Conservation (phyloP, 2,113 vertebrate species). For the Ictalurus furcatus region DNA sequence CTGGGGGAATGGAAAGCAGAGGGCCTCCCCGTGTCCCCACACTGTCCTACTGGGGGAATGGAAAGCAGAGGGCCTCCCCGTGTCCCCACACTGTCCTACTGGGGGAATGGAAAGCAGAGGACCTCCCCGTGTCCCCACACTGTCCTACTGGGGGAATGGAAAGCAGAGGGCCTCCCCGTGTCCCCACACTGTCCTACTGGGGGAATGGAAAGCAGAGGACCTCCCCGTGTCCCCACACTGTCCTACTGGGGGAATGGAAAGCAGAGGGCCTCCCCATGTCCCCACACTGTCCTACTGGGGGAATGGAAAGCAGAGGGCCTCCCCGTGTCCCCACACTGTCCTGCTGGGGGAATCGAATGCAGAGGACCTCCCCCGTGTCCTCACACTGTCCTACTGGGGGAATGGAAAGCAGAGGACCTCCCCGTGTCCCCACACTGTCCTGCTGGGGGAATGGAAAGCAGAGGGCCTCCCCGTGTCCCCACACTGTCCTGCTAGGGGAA, state of each 20-base stretch:
- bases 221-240: background rate
- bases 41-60: background rate
- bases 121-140: no score
- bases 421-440: no score
- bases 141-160: slow-evolving; percentile 3
- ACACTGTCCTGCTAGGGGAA: no score
- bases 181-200: background rate
- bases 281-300: background rate
- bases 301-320: no score
- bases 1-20: no score
- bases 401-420: no score
- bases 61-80: background rate
- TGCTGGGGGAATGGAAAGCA: no score
- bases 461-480: no score
- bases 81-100: background rate
- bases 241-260: no score
- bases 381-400: background rate
- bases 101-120: slow-evolving; percentile 27
- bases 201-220: slow-evolving; percentile 29
- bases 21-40: no score
- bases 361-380: background rate
- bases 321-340: background rate
- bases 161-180: background rate
- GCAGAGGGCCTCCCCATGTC: background rate
- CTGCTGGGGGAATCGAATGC: no score